Evolutionary conservation across 2,888 invertebrate genomes (phyloP).

Genomic region (Netelia inedita): DNA sequence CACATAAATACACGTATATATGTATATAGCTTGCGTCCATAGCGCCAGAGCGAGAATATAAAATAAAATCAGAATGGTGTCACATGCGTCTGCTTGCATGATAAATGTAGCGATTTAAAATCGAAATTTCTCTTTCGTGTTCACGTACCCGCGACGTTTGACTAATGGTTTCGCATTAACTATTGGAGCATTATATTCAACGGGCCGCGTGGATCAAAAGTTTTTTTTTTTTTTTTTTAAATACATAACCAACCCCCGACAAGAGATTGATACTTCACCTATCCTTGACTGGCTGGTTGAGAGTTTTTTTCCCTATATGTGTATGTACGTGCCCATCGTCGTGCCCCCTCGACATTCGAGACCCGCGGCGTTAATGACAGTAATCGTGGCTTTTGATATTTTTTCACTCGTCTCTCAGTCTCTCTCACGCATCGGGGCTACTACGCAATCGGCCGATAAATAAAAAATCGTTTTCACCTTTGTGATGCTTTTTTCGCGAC

Average conservation of each 20-base stretch:
- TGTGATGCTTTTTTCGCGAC: conserved; percentile 35
- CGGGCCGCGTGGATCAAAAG: conserved; percentile 81
- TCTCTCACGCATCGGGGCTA: conserved; percentile 56
- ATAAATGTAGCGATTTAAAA: conserved; percentile 85
- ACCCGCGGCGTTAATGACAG: conserved; percentile 77
- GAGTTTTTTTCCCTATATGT: conserved; percentile 36
- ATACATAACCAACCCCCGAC: conserved; percentile 81
- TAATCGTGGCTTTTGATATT: conserved; percentile 73
- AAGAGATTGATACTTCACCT: conserved; percentile 83
- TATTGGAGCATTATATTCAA: conserved; percentile 83
- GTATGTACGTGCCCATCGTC: conserved; percentile 28
- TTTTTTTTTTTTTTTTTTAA: conserved; percentile 82
- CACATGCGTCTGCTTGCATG: conserved; percentile 85
- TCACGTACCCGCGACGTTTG: conserved; percentile 83
- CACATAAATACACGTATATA: conserved; percentile 51
- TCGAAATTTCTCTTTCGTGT: conserved; percentile 85
- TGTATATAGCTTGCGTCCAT: neutral
- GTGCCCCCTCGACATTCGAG: conserved; percentile 55
- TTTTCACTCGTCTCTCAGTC: conserved; percentile 38
- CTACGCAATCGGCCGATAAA: conserved; percentile 37
- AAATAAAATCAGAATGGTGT: conserved; percentile 85
- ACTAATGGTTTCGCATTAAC: conserved; percentile 85
- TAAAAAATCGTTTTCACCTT: conserved; percentile 58
- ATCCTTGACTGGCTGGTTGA: conserved; percentile 71
- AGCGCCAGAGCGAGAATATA: conserved; percentile 79